Percentiles rank a stretch among this genome's conserved stretches.
Conservation (phyloP, 2,113 vertebrate species). For the Cebidichthys violaceus region DNA sequence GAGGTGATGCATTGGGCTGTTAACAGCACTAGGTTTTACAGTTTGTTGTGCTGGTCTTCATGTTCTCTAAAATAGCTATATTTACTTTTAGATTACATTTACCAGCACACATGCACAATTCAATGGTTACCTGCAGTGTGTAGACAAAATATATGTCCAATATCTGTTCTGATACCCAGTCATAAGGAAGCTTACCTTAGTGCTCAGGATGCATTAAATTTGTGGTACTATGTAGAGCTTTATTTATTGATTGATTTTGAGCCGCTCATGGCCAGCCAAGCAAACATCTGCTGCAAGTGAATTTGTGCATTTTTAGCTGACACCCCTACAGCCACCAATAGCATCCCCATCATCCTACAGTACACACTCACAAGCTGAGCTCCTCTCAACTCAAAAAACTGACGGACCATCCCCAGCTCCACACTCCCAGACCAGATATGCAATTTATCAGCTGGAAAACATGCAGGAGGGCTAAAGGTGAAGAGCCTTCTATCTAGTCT, state of each 20-base stretch:
- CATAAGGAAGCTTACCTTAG: conserved; percentile 17
- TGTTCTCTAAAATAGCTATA: conserved; percentile 21
- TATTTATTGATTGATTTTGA: conserved; percentile 59
- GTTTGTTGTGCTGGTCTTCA: conserved; percentile 34
- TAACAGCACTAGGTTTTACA: conserved; percentile 37
- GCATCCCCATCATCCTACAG: conserved; percentile 31
- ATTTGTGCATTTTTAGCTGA: conserved; percentile 44
- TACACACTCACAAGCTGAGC: conserved; percentile 51
- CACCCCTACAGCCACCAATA: conserved; percentile 40
- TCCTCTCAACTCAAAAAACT: conserved; percentile 59
- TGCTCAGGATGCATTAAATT: conserved; percentile 21
- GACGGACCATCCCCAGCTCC: conserved; percentile 56
- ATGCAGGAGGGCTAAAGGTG: conserved; percentile 77
- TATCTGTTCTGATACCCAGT: conserved; percentile 11
- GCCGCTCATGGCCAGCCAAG: conserved; percentile 38
- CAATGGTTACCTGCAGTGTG: not conserved
- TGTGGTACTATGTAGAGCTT: conserved; percentile 18
- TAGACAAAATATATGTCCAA: conserved; percentile 3
- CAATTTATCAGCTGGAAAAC: conserved; percentile 81
- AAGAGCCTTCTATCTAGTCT: conserved; percentile 73
- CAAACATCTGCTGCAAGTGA: conserved; percentile 50
- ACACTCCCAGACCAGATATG: conserved; percentile 67
- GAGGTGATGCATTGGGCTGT: conserved; percentile 50
- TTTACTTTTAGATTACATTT: conserved; percentile 37
- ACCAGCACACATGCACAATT: conserved; percentile 12